Evolutionary conservation across 2,113 vertebrate genomes (phyloP), one percentile per base, ranked within the genome.

Genomic region (Cephalopholis sonnerati): DNA sequence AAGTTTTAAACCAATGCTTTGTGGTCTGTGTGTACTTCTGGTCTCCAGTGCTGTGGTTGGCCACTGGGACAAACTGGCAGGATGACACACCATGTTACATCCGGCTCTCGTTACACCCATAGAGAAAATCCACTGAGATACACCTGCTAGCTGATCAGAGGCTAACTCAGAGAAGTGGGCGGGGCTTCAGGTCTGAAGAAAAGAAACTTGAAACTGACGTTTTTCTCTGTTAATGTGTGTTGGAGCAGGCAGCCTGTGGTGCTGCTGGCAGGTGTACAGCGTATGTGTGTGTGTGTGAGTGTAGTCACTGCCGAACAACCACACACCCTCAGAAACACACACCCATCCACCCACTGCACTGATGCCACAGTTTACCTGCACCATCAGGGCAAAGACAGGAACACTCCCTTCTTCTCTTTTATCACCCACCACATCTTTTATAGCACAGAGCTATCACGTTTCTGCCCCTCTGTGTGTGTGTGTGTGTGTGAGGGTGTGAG

Each of bases 361-460:
- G n/a, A 59, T 41, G 55, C 65, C 61, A 73, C 41, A 39, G 24
- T 77, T 77, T 69, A 81, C 74, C 78, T 79, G 59, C 44, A 8
- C 27, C 16, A 36, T 54, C 64, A 65, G 58, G 27, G 36, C 46
- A 75, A 63, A 67, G 41, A 36, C 36, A n/a, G 13, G n/a, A 68
- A 63, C 75, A 79, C 79, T 71, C 70, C 78, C 63, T 78, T 62
- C 53, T 51, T 82, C 67, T 50, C 58, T 58, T 54, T 55, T 57
- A 67, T 79, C 79, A 72, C 41, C 55, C n/a, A 4, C 16, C 27
- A 53, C 3, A 79, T 79, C 65, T 86, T 82, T 70, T 71, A 74
- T 71, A 79, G 80, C 84, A 55, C 59, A n/a, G 4, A 50, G 39
- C 29, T 58, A 79, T 85, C 79, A 79, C 6, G 11, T 77, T 74